Conservation (phyloP, 2,888 invertebrate genomes). For the Eristalinus sepulchralis region DNA sequence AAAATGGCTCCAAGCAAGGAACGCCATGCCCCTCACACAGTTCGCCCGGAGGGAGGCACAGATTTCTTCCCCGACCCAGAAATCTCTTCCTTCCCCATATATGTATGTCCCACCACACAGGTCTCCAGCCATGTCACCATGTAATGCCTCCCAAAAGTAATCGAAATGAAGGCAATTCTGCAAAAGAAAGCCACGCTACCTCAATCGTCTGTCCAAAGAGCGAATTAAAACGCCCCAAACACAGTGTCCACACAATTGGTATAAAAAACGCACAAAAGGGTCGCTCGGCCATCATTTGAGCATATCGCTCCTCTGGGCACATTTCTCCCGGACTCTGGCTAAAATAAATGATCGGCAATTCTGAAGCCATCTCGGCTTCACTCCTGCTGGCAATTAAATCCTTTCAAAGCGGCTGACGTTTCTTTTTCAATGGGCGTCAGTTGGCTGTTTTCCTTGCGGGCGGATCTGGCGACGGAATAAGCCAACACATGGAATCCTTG, state of each 20-base stretch:
- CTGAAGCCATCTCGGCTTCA: not conserved
- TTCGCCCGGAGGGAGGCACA: no score
- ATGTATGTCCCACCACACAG: no score
- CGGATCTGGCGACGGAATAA: not conserved
- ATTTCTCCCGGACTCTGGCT: not conserved
- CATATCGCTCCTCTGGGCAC: constrained; percentile 33
- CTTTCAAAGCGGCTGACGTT: constrained; percentile 48
- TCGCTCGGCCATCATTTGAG: constrained; percentile 1
- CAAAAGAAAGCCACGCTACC: not conserved
- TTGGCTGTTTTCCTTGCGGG: constrained; percentile 33
- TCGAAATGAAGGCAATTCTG: not conserved
- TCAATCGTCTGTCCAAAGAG: not conserved
- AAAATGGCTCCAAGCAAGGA: no score
- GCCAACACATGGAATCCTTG: constrained; percentile 10
- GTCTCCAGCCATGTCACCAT: no score
- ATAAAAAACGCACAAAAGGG: constrained; percentile 11
- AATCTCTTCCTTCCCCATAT: no score
- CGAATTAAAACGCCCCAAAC: not conserved
- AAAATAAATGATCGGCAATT: constrained; percentile 15
- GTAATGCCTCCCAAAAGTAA: no score
- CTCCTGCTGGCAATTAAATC: constrained; percentile 48
- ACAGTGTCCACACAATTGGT: not conserved
- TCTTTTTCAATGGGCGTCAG: constrained; percentile 25
- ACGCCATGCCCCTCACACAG: no score
- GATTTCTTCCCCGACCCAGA: no score